phyloP scores from a whole-genome alignment of 2,888 invertebrate genomes.

The Eilema depressum region DNA sequence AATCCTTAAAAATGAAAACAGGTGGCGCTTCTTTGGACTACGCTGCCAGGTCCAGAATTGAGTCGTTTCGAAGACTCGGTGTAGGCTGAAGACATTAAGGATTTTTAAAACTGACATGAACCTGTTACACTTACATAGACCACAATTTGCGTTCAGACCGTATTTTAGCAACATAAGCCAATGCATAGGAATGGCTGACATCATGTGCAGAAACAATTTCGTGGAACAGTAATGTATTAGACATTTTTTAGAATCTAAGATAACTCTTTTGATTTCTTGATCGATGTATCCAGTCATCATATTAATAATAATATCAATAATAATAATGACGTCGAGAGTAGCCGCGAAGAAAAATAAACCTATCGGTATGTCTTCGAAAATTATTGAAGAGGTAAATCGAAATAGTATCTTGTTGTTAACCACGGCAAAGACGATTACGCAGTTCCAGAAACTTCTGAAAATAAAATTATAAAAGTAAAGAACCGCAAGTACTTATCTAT shows the following conservation, averaged over 20 bases:
- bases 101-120: constrained; percentile 32
- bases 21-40: constrained; percentile 25
- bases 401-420: constrained; percentile 33
- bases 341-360: constrained; percentile 20
- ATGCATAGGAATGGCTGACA: constrained; percentile 45
- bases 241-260: constrained; percentile 42
- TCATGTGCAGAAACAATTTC: constrained; percentile 54
- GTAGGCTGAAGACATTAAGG: constrained; percentile 39
- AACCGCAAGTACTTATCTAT: background rate
- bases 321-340: constrained; percentile 30
- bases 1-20: constrained; percentile 52
- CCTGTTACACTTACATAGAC: constrained; percentile 22
- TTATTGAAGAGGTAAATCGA: constrained; percentile 30
- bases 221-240: constrained; percentile 51
- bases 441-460: constrained; percentile 41
- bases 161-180: constrained; percentile 46
- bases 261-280: constrained; percentile 25
- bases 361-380: constrained; percentile 19
- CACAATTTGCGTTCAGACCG: constrained; percentile 25
- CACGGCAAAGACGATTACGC: constrained; percentile 31
- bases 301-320: constrained; percentile 31
- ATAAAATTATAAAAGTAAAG: background rate
- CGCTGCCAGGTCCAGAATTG: constrained; percentile 39
- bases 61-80: constrained; percentile 51
- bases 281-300: constrained; percentile 36